These are phyloP conservation scores for Albula glossodonta DNA, from an alignment of 2,113 vertebrate species.

Conservation along the genomic window DNA sequence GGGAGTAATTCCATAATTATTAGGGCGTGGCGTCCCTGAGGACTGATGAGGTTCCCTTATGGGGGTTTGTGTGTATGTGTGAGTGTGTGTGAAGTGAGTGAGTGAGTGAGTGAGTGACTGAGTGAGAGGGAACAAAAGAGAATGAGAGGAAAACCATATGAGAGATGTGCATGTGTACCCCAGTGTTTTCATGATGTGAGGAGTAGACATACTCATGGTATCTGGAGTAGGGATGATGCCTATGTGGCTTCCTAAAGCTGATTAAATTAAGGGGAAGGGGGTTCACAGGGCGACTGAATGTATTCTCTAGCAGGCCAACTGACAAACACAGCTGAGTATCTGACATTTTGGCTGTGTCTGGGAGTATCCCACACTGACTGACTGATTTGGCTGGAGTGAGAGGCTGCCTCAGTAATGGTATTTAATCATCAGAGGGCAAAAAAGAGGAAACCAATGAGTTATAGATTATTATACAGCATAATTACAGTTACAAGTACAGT, in stretches of 20 bases:
- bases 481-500: not conserved
- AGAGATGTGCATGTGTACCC: not conserved
- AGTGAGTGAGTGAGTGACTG: not conserved
- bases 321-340: not conserved
- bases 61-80: not conserved
- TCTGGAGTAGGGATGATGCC: not conserved
- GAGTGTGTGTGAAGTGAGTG: not conserved
- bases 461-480: not conserved
- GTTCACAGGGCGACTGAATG: not conserved
- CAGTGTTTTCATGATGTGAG: not conserved
- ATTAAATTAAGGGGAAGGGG: not conserved
- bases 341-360: not conserved
- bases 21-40: constrained; percentile 2
- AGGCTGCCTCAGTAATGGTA: not conserved
- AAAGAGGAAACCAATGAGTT: not conserved
- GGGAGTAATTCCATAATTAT: not conserved
- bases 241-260: not conserved
- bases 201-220: not conserved
- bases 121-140: not conserved
- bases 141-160: not conserved
- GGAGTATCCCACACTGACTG: not conserved
- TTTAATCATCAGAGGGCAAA: not conserved
- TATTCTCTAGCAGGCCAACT: not conserved
- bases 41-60: not conserved
- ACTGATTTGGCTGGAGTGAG: not conserved